Conservation (phyloP, 2,797 vertebrate species). For the Borostomias antarcticus region DNA sequence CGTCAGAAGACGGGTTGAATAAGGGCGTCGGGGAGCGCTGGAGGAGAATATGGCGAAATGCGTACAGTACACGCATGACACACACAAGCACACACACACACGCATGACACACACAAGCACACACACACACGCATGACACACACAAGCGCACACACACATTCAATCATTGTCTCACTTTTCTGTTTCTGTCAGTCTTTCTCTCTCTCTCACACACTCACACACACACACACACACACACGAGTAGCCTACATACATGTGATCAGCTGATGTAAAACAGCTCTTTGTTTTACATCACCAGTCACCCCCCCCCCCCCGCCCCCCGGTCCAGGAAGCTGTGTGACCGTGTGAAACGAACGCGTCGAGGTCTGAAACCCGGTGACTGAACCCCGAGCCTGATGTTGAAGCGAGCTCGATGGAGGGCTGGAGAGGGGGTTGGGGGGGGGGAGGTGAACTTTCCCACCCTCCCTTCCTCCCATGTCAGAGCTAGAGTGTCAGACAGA, state of each 20-base stretch:
- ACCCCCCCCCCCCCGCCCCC: constrained; percentile 14
- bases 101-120: no score
- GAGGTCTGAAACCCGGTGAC: no score
- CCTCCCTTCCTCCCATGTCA: constrained; percentile 37
- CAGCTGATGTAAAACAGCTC: constrained; percentile 29
- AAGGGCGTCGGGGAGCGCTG: constrained; percentile 41
- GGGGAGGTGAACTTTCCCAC: constrained; percentile 63
- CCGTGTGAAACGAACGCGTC: neutral
- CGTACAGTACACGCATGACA: constrained; percentile 10
- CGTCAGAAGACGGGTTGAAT: constrained; percentile 50
- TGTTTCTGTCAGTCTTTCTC: neutral
- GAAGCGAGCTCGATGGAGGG: neutral
- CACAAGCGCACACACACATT: constrained; percentile 8
- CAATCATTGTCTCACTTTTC: constrained; percentile 8
- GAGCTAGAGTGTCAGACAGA: constrained; percentile 64
- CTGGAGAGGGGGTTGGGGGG: neutral
- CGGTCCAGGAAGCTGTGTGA: neutral
- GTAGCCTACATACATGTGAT: constrained; percentile 61
- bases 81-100: no score
- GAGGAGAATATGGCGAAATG: constrained; percentile 7
- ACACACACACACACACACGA: neutral
- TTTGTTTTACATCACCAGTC: constrained; percentile 67
- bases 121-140: neutral
- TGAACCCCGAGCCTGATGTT: no score
- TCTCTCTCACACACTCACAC: neutral